Base-by-base conservation (phyloP, 2,888 invertebrate species). In the Hypomecis atomaria region DNA sequence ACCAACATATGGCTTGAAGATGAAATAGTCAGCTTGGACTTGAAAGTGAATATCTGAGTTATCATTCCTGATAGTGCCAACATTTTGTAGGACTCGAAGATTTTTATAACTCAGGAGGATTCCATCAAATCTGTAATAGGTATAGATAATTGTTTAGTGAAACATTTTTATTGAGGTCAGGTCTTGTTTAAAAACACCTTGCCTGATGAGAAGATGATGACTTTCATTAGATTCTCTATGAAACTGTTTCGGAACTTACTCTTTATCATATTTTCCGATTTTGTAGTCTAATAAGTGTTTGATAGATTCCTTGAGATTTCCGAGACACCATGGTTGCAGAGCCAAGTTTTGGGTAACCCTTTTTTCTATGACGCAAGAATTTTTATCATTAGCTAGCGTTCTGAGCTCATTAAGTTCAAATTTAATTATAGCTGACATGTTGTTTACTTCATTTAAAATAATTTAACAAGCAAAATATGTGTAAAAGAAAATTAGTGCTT, bases 21-120 rank as follows among this genome's bases (percentile, higher is more conserved):
- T 85, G 78, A 94, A 96, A 80, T 95, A 96, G 73, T 96, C 95
- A 13, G 94, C 95, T 81, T 94, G 93, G 3, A 96, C 91, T 86
- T 95, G 94, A 66, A 95, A 87, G 78, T 95, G 94, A 66, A 96
- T 93, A 72, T 94, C 95, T 67, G 94, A 93, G 72, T 93, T 93
- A 72, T 96, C 95, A 76, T 94, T 92, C 65, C 94, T 86, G 60
- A 95, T 94, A 11, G 88, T 83, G n/a, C 95, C 95, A 50, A 93
- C 76, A 71, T 93, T 86, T 65, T 93, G 93, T 10, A 94, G 76
- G 34, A 96, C 79, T 71, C 94, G 93, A 7, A 95, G 89, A 76
- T 96, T 95, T 79, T 94, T 94, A 77, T 95, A 96, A 59, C 95
- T 94, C 64, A 96, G 81, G 3, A 96, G 82, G 68, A 96, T 95